Conservation (phyloP, 2,113 vertebrate genomes). For the Vanacampus margaritifer region DNA sequence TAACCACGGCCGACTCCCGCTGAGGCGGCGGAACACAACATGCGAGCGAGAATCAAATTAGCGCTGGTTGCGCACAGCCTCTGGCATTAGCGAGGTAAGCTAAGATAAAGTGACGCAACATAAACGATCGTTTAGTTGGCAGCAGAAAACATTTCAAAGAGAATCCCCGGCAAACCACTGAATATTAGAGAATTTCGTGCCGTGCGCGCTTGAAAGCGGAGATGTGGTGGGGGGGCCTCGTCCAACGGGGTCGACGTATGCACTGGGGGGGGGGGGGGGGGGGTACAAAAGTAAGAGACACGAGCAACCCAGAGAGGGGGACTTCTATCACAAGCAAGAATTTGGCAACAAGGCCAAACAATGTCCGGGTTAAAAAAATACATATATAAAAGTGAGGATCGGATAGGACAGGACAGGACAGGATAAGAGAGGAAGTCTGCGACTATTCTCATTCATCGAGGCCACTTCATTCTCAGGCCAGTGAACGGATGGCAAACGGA, state of each 20-base stretch:
- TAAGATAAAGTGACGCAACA: conserved; percentile 5
- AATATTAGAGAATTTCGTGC: conserved; percentile 22
- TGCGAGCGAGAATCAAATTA: neutral
- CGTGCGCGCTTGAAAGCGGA: conserved; percentile 20
- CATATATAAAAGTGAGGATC: too few species aligned
- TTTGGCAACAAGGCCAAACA: neutral
- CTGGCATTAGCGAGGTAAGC: neutral
- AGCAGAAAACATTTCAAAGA: conserved; percentile 19
- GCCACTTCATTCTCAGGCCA: too few species aligned
- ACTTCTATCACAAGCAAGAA: neutral
- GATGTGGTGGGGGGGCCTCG: neutral
- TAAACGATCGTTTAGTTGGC: conserved; percentile 20
- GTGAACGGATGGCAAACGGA: too few species aligned
- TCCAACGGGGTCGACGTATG: conserved; percentile 2
- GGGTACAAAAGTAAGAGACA: conserved; percentile 5
- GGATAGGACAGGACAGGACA: too few species aligned
- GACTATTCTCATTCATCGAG: too few species aligned
- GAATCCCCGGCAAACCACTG: conserved; percentile 7
- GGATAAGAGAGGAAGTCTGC: too few species aligned
- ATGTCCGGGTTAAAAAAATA: neutral
- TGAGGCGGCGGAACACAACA: neutral
- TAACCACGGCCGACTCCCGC: neutral
- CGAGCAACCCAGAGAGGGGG: conserved; percentile 14
- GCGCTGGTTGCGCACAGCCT: neutral
- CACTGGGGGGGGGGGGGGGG: neutral